These are phyloP conservation scores for Mesaphorura yosii DNA, from an alignment of 1,140 invertebrate genomes.

Conservation along the genomic window DNA sequence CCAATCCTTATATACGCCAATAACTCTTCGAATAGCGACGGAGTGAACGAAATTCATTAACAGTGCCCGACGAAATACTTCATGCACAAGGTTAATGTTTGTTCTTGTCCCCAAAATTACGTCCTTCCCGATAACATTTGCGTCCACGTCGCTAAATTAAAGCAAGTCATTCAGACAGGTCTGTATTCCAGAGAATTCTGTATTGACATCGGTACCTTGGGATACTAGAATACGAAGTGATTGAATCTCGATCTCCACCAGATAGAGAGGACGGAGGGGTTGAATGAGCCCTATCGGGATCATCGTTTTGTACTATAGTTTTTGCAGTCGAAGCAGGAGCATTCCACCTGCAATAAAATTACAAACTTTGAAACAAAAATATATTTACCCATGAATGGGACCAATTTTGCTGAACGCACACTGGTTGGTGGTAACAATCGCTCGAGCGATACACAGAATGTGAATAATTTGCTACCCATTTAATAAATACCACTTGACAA, in stretches of 20 bases:
- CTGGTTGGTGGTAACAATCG: constrained; percentile 18
- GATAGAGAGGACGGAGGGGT: constrained; percentile 25
- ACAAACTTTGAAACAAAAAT: too few relatives aligned
- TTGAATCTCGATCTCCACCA: constrained; percentile 25
- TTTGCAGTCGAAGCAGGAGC: too few relatives aligned
- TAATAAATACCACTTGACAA: constrained; percentile 69
- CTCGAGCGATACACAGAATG: constrained; percentile 41
- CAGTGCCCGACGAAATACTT: constrained; percentile 86
- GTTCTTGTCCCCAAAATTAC: constrained; percentile 78
- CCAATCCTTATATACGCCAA: constrained; percentile 92
- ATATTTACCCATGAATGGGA: too few relatives aligned
- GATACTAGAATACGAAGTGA: constrained; percentile 25
- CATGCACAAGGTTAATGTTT: constrained; percentile 90
- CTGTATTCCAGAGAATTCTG: background rate
- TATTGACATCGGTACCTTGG: constrained; percentile 14
- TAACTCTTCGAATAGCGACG: constrained; percentile 72
- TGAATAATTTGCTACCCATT: constrained; percentile 76
- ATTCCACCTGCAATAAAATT: too few relatives aligned
- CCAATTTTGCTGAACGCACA: too few relatives aligned
- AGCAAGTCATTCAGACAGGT: background rate
- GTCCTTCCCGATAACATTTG: constrained; percentile 47
- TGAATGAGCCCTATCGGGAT: too few relatives aligned
- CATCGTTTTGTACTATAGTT: background rate
- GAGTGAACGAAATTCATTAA: constrained; percentile 78
- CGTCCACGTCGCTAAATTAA: constrained; percentile 34